Evolutionary conservation across 2,797 vertebrate species (phyloP), one percentile per base, ranked within the genome.

Genomic region (Chlorospingus flavigularis): DNA sequence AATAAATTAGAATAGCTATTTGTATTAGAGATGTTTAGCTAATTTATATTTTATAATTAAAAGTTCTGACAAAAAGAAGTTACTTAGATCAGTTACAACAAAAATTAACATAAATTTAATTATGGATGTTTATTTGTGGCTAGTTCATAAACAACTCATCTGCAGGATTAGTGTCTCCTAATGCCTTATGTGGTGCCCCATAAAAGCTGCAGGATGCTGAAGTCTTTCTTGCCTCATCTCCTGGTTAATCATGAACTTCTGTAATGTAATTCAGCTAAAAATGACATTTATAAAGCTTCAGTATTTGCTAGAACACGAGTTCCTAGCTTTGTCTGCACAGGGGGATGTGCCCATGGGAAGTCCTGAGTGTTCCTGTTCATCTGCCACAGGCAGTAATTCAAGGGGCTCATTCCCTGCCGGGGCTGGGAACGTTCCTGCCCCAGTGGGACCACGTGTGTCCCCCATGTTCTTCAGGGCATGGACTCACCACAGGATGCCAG

Each of bases 61-160:
- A 90, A 78, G 12, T 62, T 65, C 20, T 83, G 28, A 68, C 37
- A 83, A 75, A 42, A 77, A 62, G 40, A 31, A 72, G 30, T 80
- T 94, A 43, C 60, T 79, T 54, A 43, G 39, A 85, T 68, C 45
- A 57, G 84, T 70, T 61, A 62, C 43, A 73, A 82, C 10, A 51
- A 60, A 91, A 87, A 85, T 65, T 55, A 94, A 66, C 61, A 86
- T 81, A 73, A 92, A 83, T 88, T 58, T 93, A 94, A 89, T 95
- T 91, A 81, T 21, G n/a, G 10, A 15, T 92, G 57, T 83, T 80
- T 84, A 80, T 79, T 35, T 65, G 42, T 30, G 43, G 25, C 43
- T 86, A 87, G 68, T 58, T 91, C 47, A 87, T 50, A 93, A 95
- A 95, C 35, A 88, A 68, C 43, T 39, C 40, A 61, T 48, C 37